Base-by-base conservation (phyloP, 2,797 vertebrate species). In the Melanotaenia trifasciata region DNA sequence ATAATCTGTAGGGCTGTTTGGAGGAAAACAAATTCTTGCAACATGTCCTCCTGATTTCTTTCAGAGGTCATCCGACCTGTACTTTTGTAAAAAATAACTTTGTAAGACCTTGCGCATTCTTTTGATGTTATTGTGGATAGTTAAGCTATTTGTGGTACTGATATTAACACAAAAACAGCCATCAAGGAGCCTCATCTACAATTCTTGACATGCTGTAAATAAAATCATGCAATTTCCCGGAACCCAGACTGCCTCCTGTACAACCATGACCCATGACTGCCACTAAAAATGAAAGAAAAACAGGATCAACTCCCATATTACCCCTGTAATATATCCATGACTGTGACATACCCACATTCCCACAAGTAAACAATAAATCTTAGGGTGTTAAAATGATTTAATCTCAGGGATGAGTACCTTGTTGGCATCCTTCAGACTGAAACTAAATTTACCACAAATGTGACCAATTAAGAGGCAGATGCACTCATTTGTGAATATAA, bases 251-350 rank as follows among this genome's bases (percentile, higher is more conserved):
- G 22, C 11, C 47, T 12, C 16, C 18, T 67, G 14, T 30, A 30
- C 40, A 30, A 38, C n/a, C 54, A n/a, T 64, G 35, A 70, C 16
- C 9, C 58, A 13, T 7, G 50, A 26, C 7, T 28, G 38, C 50
- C 26, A 11, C 26, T 40, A 30, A 26, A 8, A 58, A 50, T 9
- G 10, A 18, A 8, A 5, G 45, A 57, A 45, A 58, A 18, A 75
- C 54, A 60, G 50, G n/a, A 71, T 59, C 33, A 20, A 35, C 16
- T 57, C 16, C 45, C 40, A 62, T 33, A 18, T 54, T 10, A 58
- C 53, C 13, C 6, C 26, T 36, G 24, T 4, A 54, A 32, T 58
- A 43, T 50, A 4, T 67, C 32, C 24, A 18, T 40, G 56, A 56
- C 28, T 30, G 61, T 51, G 14, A 47, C n/a, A 35, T 30, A 4